Evolutionary conservation across 2,888 invertebrate species (phyloP).

Genomic region (Syrphus vitripennis): DNA sequence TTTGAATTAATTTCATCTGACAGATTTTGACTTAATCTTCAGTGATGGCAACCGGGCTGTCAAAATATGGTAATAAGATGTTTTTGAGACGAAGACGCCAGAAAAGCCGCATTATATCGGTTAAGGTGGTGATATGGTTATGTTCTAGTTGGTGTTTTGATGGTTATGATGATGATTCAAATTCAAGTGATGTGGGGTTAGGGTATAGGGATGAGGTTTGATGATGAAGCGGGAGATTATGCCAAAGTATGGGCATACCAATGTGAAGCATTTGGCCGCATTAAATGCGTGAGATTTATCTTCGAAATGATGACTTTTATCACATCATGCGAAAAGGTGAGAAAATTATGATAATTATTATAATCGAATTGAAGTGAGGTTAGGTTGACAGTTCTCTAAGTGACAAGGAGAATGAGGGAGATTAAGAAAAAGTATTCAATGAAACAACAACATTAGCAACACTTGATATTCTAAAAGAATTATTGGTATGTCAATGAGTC

Average conservation of each 20-base stretch:
- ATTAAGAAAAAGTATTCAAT: too few species aligned
- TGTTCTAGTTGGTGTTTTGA: constrained; percentile 8
- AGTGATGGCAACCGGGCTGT: constrained; percentile 34
- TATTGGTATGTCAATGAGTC: too few species aligned
- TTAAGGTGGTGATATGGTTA: constrained; percentile 22
- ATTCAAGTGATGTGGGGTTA: neutral
- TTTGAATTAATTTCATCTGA: constrained; percentile 68
- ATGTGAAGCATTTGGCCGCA: constrained; percentile 28
- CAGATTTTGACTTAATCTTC: constrained; percentile 58
- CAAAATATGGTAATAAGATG: constrained; percentile 48
- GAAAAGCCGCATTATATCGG: constrained; percentile 35
- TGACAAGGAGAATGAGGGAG: neutral
- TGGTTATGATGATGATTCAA: constrained; percentile 36
- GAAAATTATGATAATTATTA: constrained; percentile 63
- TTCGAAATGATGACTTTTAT: constrained; percentile 59
- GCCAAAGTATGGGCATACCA: neutral
- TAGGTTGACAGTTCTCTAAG: neutral
- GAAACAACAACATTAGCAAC: too few species aligned
- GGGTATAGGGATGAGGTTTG: too few species aligned
- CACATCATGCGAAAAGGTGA: constrained; percentile 45
- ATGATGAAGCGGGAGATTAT: neutral
- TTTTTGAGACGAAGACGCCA: constrained; percentile 61
- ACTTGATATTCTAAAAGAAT: too few species aligned
- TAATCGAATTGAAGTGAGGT: neutral
- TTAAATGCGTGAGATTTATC: constrained; percentile 59